phyloP scores from a whole-genome alignment of 2,113 vertebrate species.

The Dipodomys merriami region DNA sequence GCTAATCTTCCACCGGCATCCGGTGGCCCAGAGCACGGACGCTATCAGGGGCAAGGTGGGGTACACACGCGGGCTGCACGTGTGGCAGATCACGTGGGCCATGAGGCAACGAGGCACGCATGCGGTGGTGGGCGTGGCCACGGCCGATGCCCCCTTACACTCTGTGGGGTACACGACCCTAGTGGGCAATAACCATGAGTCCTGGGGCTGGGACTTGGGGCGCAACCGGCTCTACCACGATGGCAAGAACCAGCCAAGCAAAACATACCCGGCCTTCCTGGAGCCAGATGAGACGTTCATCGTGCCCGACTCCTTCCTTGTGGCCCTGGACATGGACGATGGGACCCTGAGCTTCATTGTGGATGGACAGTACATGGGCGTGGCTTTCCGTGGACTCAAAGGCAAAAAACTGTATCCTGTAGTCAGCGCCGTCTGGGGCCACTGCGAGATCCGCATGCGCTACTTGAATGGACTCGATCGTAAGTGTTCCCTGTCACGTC shows the following conservation, averaged over 20 bases:
- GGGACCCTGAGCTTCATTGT: slow-evolving; percentile 98
- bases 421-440: slow-evolving; percentile 99
- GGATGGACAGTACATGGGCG: slow-evolving; percentile 98
- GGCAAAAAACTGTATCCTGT: slow-evolving; percentile 98
- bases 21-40: slow-evolving; percentile 98
- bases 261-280: slow-evolving; percentile 95
- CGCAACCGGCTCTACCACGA: slow-evolving; percentile 98
- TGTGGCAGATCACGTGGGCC: slow-evolving; percentile 99
- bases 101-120: slow-evolving; percentile 98
- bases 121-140: slow-evolving; percentile 96
- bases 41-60: slow-evolving; percentile 95
- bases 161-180: slow-evolving; percentile 97
- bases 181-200: slow-evolving; percentile 95
- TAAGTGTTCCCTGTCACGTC: slow-evolving; percentile 87
- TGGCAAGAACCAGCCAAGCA: slow-evolving; percentile 96
- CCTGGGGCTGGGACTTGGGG: slow-evolving; percentile 99
- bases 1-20: slow-evolving; percentile 97
- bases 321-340: slow-evolving; percentile 99
- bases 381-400: slow-evolving; percentile 97
- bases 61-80: slow-evolving; percentile 95
- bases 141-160: slow-evolving; percentile 93
- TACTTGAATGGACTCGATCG: slow-evolving; percentile 99
- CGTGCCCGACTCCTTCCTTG: slow-evolving; percentile 97
- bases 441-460: slow-evolving; percentile 99
- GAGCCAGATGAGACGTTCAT: slow-evolving; percentile 97